These are phyloP conservation scores for Melipona beecheii DNA, from an alignment of 2,888 invertebrate species.

Conservation along the genomic window DNA sequence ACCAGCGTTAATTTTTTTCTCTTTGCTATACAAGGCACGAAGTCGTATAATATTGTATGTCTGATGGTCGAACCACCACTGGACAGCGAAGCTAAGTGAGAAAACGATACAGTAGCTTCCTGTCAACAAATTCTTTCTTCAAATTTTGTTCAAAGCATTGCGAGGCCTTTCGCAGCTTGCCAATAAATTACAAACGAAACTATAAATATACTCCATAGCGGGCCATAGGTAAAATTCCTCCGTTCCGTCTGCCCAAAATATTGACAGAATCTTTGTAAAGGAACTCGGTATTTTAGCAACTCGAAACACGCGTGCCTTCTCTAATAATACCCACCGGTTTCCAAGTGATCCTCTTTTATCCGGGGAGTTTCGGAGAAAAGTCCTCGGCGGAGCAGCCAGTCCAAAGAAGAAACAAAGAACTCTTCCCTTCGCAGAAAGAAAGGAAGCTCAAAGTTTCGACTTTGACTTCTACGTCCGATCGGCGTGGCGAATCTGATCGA, in stretches of 20 bases:
- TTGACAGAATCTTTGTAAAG: conserved; percentile 3
- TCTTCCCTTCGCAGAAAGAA: background rate
- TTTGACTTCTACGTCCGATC: background rate
- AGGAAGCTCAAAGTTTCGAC: background rate
- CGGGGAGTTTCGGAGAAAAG: background rate
- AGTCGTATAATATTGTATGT: no score
- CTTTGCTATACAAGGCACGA: no score
- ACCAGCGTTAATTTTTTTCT: no score
- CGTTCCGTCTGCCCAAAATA: background rate
- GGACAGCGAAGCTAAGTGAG: no score
- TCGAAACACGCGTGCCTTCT: background rate
- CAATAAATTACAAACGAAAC: no score
- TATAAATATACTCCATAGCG: background rate
- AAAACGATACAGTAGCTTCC: no score
- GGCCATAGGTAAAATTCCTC: background rate
- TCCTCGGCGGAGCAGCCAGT: no score
- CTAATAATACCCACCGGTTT: background rate
- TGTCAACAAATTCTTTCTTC: no score
- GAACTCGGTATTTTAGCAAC: conserved; percentile 12
- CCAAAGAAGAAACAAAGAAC: background rate
- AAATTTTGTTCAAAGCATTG: background rate
- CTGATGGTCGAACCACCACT: no score
- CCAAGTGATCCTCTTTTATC: background rate
- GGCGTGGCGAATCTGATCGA: background rate
- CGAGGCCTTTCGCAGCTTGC: background rate